Evolutionary conservation across 1,140 invertebrate species (phyloP), one percentile per base, ranked within the genome.

Genomic region (Pseudomyrmex concolor): DNA sequence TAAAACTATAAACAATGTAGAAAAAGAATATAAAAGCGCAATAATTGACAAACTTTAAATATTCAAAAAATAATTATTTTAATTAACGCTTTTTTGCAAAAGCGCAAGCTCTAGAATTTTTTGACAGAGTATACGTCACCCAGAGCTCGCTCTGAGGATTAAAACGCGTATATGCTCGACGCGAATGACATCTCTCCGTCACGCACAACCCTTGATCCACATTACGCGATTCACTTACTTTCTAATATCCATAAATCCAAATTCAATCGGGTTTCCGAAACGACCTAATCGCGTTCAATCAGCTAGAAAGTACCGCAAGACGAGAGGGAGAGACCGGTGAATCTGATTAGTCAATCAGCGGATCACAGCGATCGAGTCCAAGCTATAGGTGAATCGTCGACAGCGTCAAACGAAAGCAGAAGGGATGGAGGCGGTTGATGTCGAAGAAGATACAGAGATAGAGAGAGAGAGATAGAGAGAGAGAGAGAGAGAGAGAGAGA

Each of bases 291-390:
- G 81, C 67, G 81, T 82, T 84, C 81, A 82, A 89, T 89, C 88
- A 89, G 67, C 51, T 57, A 48, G 76, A 89, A 89, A 66, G 71
- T 50, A 59, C 34, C 68, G 74, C 78, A 70, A 71, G 60, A 84
- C 64, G 87, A 62, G 76, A 78, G 68, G 60, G 22, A 51, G 45
- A 62, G 22, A 84, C 13, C 25, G 59, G 74, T 72, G 85, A 87
- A 89, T 89, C 83, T 84, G 85, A 89, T 89, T 85, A 87, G 80
- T 86, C 85, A 86, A 89, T 87, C 87, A 71, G 54, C 54, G 67
- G 64, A 45, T 66, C 50, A 17, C 54, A 15, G 50, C 64, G 67
- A 76, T 22, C 68, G 45, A 17, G 43, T 80, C 54, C 55, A 62
- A 80, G 25, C 25, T 72, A 77, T 72, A 77, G 80, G 74, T 84